phyloP scores from a whole-genome alignment of 2,113 vertebrate genomes.

The Mobula hypostoma region DNA sequence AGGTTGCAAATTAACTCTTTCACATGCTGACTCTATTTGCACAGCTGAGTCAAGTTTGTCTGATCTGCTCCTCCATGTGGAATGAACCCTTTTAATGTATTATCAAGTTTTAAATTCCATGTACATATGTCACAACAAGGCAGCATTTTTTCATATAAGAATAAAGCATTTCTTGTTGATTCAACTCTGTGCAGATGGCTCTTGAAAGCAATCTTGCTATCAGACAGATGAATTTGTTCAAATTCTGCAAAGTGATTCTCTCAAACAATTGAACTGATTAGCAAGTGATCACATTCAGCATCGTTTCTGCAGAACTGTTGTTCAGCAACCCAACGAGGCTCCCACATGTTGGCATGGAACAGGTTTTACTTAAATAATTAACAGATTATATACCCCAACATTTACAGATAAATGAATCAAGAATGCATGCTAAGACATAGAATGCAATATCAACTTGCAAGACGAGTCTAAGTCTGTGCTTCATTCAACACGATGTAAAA shows the following conservation, averaged over 20 bases:
- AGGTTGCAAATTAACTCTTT: slow-evolving; percentile 25
- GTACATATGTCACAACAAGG: neutral
- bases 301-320: neutral
- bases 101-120: neutral
- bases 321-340: neutral
- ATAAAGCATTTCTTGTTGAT: neutral
- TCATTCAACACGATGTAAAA: neutral
- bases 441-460: neutral
- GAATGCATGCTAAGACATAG: neutral
- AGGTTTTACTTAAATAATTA: neutral
- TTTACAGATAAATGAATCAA: slow-evolving; percentile 9
- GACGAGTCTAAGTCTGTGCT: neutral
- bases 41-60: neutral
- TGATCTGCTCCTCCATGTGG: neutral
- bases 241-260: neutral
- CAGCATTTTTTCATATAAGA: neutral
- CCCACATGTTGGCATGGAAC: neutral
- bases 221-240: neutral
- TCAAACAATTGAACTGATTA: neutral
- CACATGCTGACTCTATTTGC: neutral
- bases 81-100: slow-evolving; percentile 25
- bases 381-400: neutral
- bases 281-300: neutral
- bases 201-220: neutral
- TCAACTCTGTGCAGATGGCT: neutral